Conservation (phyloP, 2,888 invertebrate species). For the Pachliopta kotzebuea region DNA sequence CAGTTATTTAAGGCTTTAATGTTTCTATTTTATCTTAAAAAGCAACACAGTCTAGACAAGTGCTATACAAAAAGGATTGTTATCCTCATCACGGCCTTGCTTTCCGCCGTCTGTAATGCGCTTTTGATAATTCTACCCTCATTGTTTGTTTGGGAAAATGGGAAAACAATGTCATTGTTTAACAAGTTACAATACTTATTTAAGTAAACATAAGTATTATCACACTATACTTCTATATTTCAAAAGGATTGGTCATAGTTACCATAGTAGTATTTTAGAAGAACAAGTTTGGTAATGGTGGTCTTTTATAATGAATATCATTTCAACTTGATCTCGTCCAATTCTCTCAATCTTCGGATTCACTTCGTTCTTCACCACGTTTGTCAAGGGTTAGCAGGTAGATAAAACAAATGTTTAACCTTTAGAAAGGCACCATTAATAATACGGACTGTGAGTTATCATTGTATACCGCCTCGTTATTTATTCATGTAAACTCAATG, state of each 20-base stretch:
- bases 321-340: no score
- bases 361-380: no score
- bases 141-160: not conserved
- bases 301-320: no score
- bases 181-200: not conserved
- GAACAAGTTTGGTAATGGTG: no score
- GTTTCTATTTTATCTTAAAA: no score
- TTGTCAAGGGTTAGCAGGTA: no score
- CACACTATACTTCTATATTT: no score
- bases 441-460: not conserved
- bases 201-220: not conserved
- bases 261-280: no score
- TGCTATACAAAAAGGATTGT: slow-evolving; percentile 1
- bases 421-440: not conserved
- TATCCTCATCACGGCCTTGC: not conserved
- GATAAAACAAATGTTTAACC: no score
- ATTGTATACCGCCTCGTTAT: not conserved
- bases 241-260: no score
- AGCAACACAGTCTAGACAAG: slow-evolving; percentile 1
- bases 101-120: not conserved
- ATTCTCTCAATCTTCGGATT: no score
- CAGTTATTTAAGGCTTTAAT: no score
- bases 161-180: not conserved
- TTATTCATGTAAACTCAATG: slow-evolving; percentile 21
- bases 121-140: not conserved